These are phyloP conservation scores for Poeciliopsis gracilis DNA, from an alignment of 2,797 vertebrate genomes.

Conservation along the genomic window DNA sequence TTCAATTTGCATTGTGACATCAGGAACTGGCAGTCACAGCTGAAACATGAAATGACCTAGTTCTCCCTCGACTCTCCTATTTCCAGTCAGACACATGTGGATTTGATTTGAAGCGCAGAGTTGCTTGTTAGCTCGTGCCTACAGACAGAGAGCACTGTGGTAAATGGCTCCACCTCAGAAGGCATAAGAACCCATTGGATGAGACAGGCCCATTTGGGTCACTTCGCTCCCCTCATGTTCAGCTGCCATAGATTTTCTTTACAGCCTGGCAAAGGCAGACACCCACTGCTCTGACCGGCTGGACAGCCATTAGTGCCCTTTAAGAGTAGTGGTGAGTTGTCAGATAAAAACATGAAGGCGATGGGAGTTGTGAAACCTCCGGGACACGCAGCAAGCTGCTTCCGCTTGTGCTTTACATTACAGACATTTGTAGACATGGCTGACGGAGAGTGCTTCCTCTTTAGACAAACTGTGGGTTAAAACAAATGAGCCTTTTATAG, in stretches of 20 bases:
- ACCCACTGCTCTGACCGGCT: conserved; percentile 65
- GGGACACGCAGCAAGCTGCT: conserved; percentile 4
- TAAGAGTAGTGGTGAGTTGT: conserved; percentile 52
- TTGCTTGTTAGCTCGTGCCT: conserved; percentile 50
- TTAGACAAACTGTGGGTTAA: not conserved
- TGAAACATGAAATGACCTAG: conserved; percentile 41
- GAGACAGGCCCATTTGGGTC: conserved; percentile 68
- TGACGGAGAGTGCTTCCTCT: not conserved
- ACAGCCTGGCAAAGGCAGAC: conserved; percentile 57
- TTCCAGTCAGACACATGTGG: conserved; percentile 65
- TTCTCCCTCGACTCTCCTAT: conserved; percentile 50
- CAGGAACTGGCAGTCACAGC: conserved; percentile 14
- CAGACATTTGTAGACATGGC: not conserved
- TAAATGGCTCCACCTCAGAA: conserved; percentile 46
- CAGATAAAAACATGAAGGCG: conserved; percentile 35
- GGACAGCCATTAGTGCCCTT: conserved; percentile 70
- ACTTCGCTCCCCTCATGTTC: conserved; percentile 73
- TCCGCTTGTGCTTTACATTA: conserved; percentile 11
- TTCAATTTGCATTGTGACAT: not conserved
- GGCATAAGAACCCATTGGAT: conserved; percentile 39
- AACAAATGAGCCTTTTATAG: conserved; percentile 22
- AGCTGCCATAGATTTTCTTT: conserved; percentile 81
- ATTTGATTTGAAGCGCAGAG: conserved; percentile 58
- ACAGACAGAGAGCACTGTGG: conserved; percentile 46
- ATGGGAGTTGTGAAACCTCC: conserved; percentile 3